Conservation (phyloP, 1,140 invertebrate species). For the Heliothis subflexa region DNA sequence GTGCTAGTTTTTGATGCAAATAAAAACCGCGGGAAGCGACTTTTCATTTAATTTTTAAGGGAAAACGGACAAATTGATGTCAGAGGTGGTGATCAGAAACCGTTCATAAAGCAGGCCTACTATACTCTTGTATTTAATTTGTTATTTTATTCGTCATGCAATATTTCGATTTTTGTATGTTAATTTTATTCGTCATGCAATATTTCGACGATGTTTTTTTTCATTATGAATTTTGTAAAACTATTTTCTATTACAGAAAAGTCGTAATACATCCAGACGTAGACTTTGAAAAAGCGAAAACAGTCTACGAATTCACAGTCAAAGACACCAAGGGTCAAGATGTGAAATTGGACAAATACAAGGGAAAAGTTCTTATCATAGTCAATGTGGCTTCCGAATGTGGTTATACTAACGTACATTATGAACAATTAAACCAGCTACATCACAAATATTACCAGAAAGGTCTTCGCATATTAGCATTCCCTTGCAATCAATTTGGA, state of each 20-base stretch:
- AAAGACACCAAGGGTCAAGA: constrained; percentile 91
- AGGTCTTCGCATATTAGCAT: constrained; percentile 92
- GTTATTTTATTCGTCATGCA: too few relatives aligned
- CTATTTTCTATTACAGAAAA: neutral
- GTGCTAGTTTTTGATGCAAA: too few relatives aligned
- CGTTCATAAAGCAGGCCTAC: too few relatives aligned
- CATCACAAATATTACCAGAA: constrained; percentile 89
- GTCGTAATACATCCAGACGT: constrained; percentile 27
- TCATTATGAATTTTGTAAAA: too few relatives aligned
- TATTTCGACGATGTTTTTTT: too few relatives aligned
- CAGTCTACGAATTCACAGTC: constrained; percentile 92
- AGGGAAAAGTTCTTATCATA: constrained; percentile 91
- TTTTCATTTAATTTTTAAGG: too few relatives aligned
- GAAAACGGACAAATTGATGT: too few relatives aligned
- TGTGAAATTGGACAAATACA: constrained; percentile 91
- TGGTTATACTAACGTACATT: constrained; percentile 93
- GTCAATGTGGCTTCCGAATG: constrained; percentile 96
- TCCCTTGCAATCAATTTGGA: constrained; percentile 98
- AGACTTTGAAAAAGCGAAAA: constrained; percentile 84
- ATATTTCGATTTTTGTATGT: too few relatives aligned
- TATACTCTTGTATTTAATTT: too few relatives aligned
- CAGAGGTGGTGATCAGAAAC: too few relatives aligned
- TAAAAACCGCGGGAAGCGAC: too few relatives aligned
- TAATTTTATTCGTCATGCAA: too few relatives aligned
- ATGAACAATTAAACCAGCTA: constrained; percentile 91